Evolutionary conservation across 2,888 invertebrate species (phyloP).

Genomic region (Entomobrya proxima): DNA sequence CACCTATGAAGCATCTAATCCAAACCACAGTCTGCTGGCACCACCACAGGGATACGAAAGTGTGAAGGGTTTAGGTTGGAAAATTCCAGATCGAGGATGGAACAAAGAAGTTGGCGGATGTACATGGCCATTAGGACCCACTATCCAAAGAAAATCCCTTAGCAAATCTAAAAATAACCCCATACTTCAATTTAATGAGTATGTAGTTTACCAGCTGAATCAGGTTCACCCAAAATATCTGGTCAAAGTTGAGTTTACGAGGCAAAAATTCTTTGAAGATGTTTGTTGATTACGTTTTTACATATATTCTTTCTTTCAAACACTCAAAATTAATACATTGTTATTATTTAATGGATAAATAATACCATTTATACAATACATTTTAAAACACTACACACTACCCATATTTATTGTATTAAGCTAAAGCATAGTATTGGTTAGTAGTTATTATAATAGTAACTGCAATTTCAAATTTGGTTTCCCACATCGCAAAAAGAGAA

Average conservation of each 20-base stretch:
- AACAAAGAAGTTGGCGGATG: not conserved
- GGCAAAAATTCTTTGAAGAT: not conserved
- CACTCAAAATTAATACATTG: too few relatives aligned
- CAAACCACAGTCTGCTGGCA: not conserved
- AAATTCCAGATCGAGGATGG: not conserved
- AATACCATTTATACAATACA: too few relatives aligned
- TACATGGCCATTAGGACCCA: conserved; percentile 34
- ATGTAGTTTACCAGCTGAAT: conserved; percentile 38
- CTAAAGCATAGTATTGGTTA: too few relatives aligned
- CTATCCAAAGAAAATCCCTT: not conserved
- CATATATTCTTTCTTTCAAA: too few relatives aligned
- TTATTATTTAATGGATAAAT: too few relatives aligned
- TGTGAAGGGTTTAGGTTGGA: not conserved
- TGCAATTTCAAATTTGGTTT: too few relatives aligned
- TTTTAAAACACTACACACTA: too few relatives aligned
- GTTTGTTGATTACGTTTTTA: too few relatives aligned
- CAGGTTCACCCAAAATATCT: conserved; percentile 41
- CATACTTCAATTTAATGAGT: conserved; percentile 59
- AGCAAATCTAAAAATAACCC: not conserved
- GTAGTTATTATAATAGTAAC: too few relatives aligned
- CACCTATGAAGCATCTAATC: conserved; percentile 21
- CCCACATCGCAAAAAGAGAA: too few relatives aligned
- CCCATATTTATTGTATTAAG: too few relatives aligned
- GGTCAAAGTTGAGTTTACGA: conserved; percentile 40
- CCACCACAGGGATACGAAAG: not conserved